Evolutionary conservation across 2,888 invertebrate species (phyloP), one percentile per base, ranked within the genome.

Genomic region (Campoletis raptor): DNA sequence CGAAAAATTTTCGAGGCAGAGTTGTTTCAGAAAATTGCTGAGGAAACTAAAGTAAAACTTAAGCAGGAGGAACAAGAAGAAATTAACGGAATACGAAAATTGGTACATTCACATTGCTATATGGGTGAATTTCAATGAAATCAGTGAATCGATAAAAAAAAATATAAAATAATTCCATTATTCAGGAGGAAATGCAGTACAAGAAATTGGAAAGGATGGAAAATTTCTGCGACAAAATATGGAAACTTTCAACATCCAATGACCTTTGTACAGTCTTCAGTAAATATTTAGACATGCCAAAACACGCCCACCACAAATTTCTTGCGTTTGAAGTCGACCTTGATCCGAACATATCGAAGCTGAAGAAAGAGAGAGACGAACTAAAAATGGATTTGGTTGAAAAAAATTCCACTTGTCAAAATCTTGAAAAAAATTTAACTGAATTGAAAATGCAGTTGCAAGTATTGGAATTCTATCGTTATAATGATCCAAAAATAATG

Each of bases 181-280:
- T 73, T 36, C 64, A 92, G 92, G 88, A 91, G 12, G 85, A 90
- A 77, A 74, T 91, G 78, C 88, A 90, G 48, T 70, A 86, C 42
- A 67, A 88, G 85, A 88, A 90, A 12, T 91, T 90, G 90, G 77
- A 36, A 7, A 78, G 52, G 21, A 84, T 84, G 48, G 83, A 85
- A 54, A 77, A 57, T 18, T 85, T 88, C 54, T 88, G 87, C 72
- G 86, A 87, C 1, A 57, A 67, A 30, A 54, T 87, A 45, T 89
- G 86, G 88, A 78, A 81, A 70, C 85, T 87, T 10, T 83, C 86
- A 4, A n/a, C 54, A 37, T 57, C 79, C 36, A 54, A 85, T 57
- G 79, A 89, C 67, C 83, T 87, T 30, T 21, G 54, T 24, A 18
- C 48, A 10, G 2, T 85, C 8, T 66, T 89, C 2, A 78, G 87